These are phyloP conservation scores for Ellobius talpinus DNA, from an alignment of 2,113 vertebrate genomes.

Conservation along the genomic window DNA sequence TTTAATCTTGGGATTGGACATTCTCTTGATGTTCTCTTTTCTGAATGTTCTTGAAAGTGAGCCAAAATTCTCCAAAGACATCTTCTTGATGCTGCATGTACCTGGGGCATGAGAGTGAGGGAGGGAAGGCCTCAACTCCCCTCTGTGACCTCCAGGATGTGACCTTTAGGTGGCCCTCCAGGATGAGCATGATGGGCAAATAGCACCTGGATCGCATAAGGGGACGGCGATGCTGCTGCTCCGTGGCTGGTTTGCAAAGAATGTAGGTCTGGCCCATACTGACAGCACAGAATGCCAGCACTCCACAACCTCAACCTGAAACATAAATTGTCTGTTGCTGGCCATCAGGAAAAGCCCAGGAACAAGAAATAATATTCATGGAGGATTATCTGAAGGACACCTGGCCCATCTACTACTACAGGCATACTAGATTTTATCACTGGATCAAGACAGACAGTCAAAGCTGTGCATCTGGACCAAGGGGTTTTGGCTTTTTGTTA, in stretches of 20 bases:
- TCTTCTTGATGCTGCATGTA: not conserved
- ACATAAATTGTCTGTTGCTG: not conserved
- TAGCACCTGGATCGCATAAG: not conserved
- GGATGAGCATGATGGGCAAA: fast-evolving
- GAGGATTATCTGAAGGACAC: constrained; percentile 55
- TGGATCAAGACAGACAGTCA: constrained; percentile 52
- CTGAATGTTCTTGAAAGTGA: not conserved
- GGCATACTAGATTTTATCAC: constrained; percentile 59
- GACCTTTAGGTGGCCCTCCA: not conserved
- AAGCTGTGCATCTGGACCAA: constrained; percentile 41
- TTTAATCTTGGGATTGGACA: not conserved
- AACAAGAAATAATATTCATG: constrained; percentile 57
- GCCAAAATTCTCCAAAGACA: not conserved
- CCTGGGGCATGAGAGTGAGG: fast-evolving
- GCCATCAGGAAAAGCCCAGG: constrained; percentile 28
- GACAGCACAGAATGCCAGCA: not conserved
- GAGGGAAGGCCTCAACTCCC: not conserved
- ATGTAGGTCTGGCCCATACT: not conserved
- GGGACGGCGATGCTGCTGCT: not conserved
- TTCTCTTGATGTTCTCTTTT: not conserved
- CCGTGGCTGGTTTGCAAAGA: not conserved
- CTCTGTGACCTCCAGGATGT: not conserved
- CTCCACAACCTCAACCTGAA: not conserved
- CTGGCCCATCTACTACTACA: not conserved
- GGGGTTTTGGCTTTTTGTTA: constrained; percentile 43